Percentiles rank a stretch among this genome's conserved stretches.
These are phyloP conservation scores for Melierax canorus DNA, from an alignment of 2,113 vertebrate genomes.

Conservation along the genomic window DNA sequence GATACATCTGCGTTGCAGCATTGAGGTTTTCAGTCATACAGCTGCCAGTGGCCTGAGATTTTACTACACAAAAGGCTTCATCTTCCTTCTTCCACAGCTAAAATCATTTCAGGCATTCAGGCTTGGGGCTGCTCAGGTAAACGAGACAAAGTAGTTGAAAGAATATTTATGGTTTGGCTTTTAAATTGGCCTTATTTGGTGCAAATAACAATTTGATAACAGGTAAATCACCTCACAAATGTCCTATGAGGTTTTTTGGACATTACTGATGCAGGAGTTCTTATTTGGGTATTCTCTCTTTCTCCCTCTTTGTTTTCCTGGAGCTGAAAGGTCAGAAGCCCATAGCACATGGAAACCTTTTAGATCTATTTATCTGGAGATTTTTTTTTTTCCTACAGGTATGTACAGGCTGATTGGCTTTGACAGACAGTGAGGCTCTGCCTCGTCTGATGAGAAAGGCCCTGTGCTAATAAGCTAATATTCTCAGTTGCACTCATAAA, in stretches of 20 bases:
- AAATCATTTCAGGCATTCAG: neutral
- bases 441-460: neutral
- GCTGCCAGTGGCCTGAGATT: neutral
- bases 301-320: neutral
- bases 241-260: neutral
- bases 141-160: neutral
- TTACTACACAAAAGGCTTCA: neutral
- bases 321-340: neutral
- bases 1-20: neutral
- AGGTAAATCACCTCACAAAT: neutral
- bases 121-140: neutral
- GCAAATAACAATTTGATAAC: neutral
- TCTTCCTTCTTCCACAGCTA: neutral
- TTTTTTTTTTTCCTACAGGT: neutral
- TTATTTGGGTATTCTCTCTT: neutral
- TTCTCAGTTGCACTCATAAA: slow-evolving; percentile 58
- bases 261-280: neutral
- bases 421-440: neutral
- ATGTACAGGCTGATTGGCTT: neutral
- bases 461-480: slow-evolving; percentile 48
- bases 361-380: neutral
- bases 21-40: neutral
- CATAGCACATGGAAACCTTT: neutral
- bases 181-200: neutral
- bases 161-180: neutral